A percentile compares a stretch with the other conserved stretches of the same genome.
Conservation (phyloP, 2,888 invertebrate species). For the Punctoribates punctum region DNA sequence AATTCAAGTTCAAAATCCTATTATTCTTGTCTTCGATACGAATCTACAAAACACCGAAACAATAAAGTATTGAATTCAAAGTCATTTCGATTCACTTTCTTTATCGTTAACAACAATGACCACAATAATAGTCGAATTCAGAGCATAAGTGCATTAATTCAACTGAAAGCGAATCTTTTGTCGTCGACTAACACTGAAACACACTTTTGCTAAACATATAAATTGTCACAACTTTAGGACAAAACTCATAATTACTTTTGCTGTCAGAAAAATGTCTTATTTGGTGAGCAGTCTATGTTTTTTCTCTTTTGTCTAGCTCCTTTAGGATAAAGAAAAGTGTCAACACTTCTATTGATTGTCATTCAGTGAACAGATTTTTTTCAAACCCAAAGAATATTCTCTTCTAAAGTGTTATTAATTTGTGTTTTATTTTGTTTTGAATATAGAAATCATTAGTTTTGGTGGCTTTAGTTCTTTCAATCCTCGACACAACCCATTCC, state of each 20-base stretch:
- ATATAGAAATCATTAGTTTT: neutral
- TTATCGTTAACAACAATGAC: slow-evolving; percentile 10
- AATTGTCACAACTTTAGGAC: neutral
- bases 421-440: too few species aligned
- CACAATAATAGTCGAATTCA: neutral
- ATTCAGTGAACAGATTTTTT: too few species aligned
- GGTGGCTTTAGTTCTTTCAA: neutral
- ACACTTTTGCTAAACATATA: slow-evolving; percentile 20
- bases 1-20: too few species aligned
- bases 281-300: slow-evolving; percentile 21
- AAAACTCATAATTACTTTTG: neutral
- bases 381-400: too few species aligned
- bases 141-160: neutral
- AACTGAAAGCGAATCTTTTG: neutral
- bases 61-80: too few species aligned
- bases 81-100: slow-evolving; percentile 22
- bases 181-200: slow-evolving; percentile 24
- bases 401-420: too few species aligned
- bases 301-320: too few species aligned
- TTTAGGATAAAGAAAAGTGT: too few species aligned
- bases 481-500: neutral
- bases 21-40: too few species aligned
- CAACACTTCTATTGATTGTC: too few species aligned
- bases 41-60: too few species aligned
- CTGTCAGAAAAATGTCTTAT: slow-evolving; percentile 16